Evolutionary conservation across 2,888 invertebrate genomes (phyloP), one percentile per base, ranked within the genome.

Genomic region (Drosophila mimetica): DNA sequence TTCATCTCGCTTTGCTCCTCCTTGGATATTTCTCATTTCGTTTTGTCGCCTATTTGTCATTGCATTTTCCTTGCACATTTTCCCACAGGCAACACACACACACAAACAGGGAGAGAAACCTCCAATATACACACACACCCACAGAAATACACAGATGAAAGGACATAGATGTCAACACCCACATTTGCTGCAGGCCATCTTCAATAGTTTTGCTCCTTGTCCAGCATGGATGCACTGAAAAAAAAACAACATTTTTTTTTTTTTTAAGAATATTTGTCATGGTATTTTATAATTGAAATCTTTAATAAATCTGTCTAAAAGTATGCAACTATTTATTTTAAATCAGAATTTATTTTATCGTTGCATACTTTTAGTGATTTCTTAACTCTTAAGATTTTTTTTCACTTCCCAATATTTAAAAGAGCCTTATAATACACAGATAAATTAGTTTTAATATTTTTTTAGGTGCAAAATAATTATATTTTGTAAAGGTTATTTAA

Each of bases 21-120:
- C 77, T 67, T 71, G 77, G 85, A 75, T 72, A 84, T 83, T 85
- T 84, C 82, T 86, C 82, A 79, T 83, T 87, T 87, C 87, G 79
- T 83, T 82, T 86, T 86, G 85, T 83, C 82, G 82, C 87, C 87
- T 86, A 87, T 83, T 87, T 83, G 85, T 85, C 87, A 86, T 85
- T 73, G 87, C 87, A 76, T 79, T 79, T 71, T 53, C 52, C 65
- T 25, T 55, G 66, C 51, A 59, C 59, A 63, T 59, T 63, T 50
- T 37, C 34, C 63, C 42, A 70, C 65, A 70, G 51, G 63, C 50
- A 44, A 44, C 28, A 13, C 20, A n/a, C 11, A 18, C 39, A 18
- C 39, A 18, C 11, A 4, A 4, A 16, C 39, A 3, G 11, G 3
- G 11, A 30, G 11, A 4, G 11, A 30, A 11, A 7, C 16, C 16